A percentile compares a stretch with the other conserved stretches of the same genome.
Conservation (phyloP, 2,797 vertebrate species). For the Dallia pectoralis region DNA sequence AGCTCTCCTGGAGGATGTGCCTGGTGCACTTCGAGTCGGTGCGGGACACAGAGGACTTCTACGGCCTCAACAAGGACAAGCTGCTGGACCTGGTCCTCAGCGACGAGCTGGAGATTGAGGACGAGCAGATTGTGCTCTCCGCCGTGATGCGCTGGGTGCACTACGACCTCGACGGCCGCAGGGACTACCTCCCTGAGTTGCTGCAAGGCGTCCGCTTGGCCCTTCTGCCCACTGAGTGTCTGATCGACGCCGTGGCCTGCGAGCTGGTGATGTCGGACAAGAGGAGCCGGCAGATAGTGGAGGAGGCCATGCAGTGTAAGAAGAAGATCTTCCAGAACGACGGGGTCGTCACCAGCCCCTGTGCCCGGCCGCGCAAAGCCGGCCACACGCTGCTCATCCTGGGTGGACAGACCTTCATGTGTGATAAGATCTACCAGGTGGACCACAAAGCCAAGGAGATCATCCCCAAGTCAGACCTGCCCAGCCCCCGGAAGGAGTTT, state of each 20-base stretch:
- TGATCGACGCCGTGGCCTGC: constrained; percentile 82
- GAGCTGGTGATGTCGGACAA: constrained; percentile 86
- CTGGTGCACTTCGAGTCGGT: constrained; percentile 88
- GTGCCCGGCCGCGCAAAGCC: constrained; percentile 88
- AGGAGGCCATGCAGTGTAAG: constrained; percentile 90
- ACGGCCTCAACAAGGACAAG: constrained; percentile 85
- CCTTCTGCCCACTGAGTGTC: constrained; percentile 85
- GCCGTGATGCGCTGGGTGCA: constrained; percentile 90
- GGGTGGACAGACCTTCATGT: constrained; percentile 96
- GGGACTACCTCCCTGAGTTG: constrained; percentile 82
- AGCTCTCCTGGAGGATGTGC: constrained; percentile 93
- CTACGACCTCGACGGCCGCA: constrained; percentile 78
- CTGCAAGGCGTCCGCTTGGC: constrained; percentile 85
- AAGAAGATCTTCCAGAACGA: constrained; percentile 89
- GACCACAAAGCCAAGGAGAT: constrained; percentile 94
- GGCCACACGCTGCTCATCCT: constrained; percentile 91
- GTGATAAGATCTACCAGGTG: constrained; percentile 95
- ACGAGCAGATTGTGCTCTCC: constrained; percentile 88
- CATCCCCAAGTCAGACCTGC: constrained; percentile 90
- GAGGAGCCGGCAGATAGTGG: constrained; percentile 81
- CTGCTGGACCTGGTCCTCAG: constrained; percentile 90
- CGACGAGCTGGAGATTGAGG: constrained; percentile 91
- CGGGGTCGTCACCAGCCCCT: constrained; percentile 86
- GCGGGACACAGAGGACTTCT: constrained; percentile 87
- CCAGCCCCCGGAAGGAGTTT: constrained; percentile 92